Percentiles rank a stretch among this genome's conserved stretches.
Evolutionary conservation across 2,888 invertebrate genomes (phyloP).

Genomic region (Himalopsyche kuldschensis): DNA sequence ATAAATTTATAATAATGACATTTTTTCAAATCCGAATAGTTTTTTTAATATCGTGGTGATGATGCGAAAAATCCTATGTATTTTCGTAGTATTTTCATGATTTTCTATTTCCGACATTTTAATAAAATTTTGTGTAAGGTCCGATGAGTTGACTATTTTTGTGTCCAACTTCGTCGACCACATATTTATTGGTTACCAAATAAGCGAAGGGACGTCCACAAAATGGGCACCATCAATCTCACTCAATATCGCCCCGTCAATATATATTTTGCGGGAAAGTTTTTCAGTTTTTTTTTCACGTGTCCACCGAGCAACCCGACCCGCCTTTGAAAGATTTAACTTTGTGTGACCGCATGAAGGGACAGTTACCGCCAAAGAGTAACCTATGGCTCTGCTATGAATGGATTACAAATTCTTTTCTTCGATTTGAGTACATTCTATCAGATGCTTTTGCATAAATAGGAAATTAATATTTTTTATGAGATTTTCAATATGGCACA

Average conservation of each 20-base stretch:
- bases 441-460: no score
- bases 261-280: slow-evolving; percentile 29
- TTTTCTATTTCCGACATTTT: not conserved
- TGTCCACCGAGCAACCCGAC: slow-evolving; percentile 20
- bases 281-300: slow-evolving; percentile 30
- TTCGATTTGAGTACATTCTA: no score
- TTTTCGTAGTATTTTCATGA: not conserved
- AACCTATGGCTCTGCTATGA: not conserved
- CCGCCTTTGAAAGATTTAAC: slow-evolving; percentile 24
- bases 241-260: slow-evolving; percentile 37
- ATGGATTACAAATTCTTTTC: not conserved
- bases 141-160: not conserved
- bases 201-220: slow-evolving; percentile 1
- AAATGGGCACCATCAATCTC: slow-evolving; percentile 33
- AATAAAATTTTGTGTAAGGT: not conserved
- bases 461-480: no score
- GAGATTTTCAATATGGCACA: no score
- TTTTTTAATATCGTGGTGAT: no score
- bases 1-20: no score
- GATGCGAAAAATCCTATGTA: not conserved
- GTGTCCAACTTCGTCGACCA: not conserved
- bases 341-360: not conserved
- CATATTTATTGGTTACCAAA: not conserved
- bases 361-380: not conserved
- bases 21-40: no score